A percentile compares a stretch with the other conserved stretches of the same genome.
Conservation (phyloP, 2,797 vertebrate species). For the Falco biarmicus region DNA sequence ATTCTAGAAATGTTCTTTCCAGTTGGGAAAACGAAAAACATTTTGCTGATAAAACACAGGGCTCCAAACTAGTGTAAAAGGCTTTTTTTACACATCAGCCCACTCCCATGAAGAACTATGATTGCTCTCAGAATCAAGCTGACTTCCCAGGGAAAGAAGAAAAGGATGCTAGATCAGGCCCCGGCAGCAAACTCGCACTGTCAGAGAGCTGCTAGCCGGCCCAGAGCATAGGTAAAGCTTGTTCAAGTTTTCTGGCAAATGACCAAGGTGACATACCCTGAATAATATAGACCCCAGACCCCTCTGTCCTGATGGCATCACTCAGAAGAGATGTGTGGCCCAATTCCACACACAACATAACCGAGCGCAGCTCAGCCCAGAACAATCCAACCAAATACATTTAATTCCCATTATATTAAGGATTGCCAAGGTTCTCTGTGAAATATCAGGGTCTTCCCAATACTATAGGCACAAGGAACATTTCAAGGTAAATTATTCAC, state of each 20-base stretch:
- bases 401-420: not conserved
- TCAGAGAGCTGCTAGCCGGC: not conserved
- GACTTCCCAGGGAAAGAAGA: not conserved
- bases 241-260: not conserved
- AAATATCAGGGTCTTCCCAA: not conserved
- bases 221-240: not conserved
- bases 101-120: not conserved
- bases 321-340: not conserved
- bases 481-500: not conserved
- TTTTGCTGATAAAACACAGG: not conserved
- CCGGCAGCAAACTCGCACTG: not conserved
- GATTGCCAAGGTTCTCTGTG: not conserved
- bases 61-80: not conserved
- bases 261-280: not conserved
- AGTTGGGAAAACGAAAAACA: not conserved
- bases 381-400: not conserved
- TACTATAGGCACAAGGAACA: not conserved
- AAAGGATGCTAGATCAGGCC: not conserved
- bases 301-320: not conserved
- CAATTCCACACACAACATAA: rapidly evolving
- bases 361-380: not conserved
- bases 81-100: not conserved
- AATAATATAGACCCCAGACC: rapidly evolving
- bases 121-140: not conserved
- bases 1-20: not conserved